Evolutionary conservation across 2,113 vertebrate genomes (phyloP).

Genomic region (Micromys minutus): DNA sequence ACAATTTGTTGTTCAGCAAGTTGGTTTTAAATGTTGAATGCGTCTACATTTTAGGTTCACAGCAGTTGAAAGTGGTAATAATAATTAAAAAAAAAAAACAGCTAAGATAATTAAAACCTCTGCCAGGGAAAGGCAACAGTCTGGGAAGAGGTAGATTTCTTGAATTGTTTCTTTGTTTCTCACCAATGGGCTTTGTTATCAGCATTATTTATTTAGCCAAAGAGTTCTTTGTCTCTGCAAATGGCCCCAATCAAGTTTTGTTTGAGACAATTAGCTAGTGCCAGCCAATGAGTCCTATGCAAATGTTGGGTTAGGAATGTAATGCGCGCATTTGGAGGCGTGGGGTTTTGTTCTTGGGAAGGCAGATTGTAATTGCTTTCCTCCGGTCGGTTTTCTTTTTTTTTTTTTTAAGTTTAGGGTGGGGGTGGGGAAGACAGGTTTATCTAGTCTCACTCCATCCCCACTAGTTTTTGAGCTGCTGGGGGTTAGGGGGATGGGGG

Average conservation of each 20-base stretch:
- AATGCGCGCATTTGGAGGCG: slow-evolving; percentile 90
- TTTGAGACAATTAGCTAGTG: slow-evolving; percentile 93
- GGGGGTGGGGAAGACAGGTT: slow-evolving; percentile 84
- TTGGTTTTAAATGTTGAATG: slow-evolving; percentile 89
- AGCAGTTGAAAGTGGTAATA: slow-evolving; percentile 84
- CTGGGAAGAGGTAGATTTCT: slow-evolving; percentile 89
- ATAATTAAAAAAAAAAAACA: slow-evolving; percentile 75
- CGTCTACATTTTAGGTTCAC: slow-evolving; percentile 84
- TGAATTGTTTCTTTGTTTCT: slow-evolving; percentile 93
- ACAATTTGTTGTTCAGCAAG: slow-evolving; percentile 83
- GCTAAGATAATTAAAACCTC: slow-evolving; percentile 88
- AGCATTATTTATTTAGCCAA: slow-evolving; percentile 96
- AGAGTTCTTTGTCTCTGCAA: slow-evolving; percentile 98
- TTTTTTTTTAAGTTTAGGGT: slow-evolving; percentile 72
- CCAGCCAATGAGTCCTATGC: slow-evolving; percentile 92
- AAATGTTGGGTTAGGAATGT: slow-evolving; percentile 89
- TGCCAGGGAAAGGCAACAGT: slow-evolving; percentile 81
- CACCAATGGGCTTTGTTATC: slow-evolving; percentile 94
- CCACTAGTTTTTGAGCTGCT: slow-evolving; percentile 85
- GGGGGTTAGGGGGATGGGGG: slow-evolving; percentile 71
- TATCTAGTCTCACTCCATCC: slow-evolving; percentile 85
- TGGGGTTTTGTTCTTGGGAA: slow-evolving; percentile 79
- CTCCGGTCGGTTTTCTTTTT: slow-evolving; percentile 77
- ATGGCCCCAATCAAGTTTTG: slow-evolving; percentile 97
- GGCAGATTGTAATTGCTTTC: slow-evolving; percentile 88